These are phyloP conservation scores for Frieseomelitta varia DNA, from an alignment of 1,140 invertebrate species.

Conservation along the genomic window DNA sequence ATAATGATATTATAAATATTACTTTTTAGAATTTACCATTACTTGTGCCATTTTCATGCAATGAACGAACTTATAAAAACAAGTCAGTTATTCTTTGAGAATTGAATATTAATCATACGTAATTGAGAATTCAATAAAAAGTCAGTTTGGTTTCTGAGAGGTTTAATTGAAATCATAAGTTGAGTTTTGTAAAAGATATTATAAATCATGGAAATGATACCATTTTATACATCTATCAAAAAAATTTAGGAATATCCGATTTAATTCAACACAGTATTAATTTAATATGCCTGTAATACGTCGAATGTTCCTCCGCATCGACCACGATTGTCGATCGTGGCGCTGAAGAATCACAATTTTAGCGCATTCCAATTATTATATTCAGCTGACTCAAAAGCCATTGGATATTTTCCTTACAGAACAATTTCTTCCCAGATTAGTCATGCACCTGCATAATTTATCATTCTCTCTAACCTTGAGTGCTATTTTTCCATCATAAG, in stretches of 20 bases:
- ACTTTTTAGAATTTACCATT: too few species aligned
- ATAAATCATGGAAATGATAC: background rate
- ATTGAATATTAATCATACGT: too few species aligned
- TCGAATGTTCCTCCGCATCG: background rate
- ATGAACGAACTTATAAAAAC: too few species aligned
- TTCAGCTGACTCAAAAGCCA: conserved; percentile 7
- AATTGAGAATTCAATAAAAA: too few species aligned
- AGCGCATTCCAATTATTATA: conserved; percentile 5
- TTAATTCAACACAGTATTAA: background rate
- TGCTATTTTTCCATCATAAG: background rate
- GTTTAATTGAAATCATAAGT: too few species aligned
- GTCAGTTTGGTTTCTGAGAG: too few species aligned
- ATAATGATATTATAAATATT: too few species aligned
- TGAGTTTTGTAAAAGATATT: too few species aligned
- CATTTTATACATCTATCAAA: background rate
- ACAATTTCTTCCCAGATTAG: background rate
- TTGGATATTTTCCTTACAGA: conserved; percentile 8
- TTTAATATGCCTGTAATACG: background rate
- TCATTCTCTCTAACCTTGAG: background rate
- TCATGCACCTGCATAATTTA: background rate
- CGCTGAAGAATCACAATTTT: conserved; percentile 6
- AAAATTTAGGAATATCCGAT: background rate
- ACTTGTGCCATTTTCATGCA: too few species aligned
- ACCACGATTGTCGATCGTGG: background rate
- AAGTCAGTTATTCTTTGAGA: too few species aligned